These are phyloP conservation scores for Sylvia borin DNA, from an alignment of 2,797 vertebrate genomes.

Conservation along the genomic window DNA sequence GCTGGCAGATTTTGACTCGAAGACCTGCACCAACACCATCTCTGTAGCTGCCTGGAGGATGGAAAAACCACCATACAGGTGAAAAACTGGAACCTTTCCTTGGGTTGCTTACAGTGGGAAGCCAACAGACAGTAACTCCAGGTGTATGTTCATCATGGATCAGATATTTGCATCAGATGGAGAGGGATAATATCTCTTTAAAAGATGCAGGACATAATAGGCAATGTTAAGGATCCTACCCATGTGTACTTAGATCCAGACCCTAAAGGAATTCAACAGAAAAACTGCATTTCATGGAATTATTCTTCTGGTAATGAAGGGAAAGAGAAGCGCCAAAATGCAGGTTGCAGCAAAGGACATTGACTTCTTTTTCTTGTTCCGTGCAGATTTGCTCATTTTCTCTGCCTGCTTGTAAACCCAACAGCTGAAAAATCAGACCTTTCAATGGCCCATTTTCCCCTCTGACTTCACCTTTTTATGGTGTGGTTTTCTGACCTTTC, in stretches of 20 bases:
- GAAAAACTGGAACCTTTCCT: not conserved
- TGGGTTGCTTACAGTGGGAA: not conserved
- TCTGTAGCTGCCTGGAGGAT: not conserved
- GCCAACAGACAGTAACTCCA: not conserved
- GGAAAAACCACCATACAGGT: not conserved
- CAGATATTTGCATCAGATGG: not conserved
- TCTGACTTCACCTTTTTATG: not conserved
- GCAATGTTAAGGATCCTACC: not conserved
- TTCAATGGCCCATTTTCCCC: not conserved
- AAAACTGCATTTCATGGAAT: not conserved
- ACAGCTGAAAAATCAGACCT: not conserved
- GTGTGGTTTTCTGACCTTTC: not conserved
- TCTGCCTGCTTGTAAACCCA: not conserved
- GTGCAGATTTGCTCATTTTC: not conserved
- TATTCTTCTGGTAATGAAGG: not conserved
- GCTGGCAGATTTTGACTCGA: not conserved
- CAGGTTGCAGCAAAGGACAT: not conserved
- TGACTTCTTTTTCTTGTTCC: not conserved
- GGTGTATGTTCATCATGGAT: accelerated
- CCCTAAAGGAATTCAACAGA: not conserved
- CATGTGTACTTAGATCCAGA: not conserved
- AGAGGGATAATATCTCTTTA: not conserved
- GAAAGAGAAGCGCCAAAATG: not conserved
- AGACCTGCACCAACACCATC: not conserved
- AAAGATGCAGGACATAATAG: not conserved